phyloP scores from a whole-genome alignment of 1,140 invertebrate genomes.

The Zaprionus inermis region DNA sequence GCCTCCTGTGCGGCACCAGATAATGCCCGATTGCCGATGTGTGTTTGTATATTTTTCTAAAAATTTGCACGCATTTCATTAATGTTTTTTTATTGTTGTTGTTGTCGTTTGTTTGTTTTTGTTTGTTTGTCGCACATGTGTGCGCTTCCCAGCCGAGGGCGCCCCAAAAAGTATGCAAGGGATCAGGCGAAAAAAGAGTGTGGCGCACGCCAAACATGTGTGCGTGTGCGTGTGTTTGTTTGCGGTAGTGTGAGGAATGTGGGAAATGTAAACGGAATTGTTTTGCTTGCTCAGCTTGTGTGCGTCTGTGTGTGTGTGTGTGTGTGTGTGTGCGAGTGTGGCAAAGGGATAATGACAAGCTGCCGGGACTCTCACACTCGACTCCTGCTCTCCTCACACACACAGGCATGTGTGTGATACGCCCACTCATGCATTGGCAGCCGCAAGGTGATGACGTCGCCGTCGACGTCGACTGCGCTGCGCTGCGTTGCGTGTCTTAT shows the following conservation, averaged over 20 bases:
- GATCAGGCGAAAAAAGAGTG: conserved; percentile 62
- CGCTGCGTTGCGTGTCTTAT: conserved; percentile 77
- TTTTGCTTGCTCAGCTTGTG: conserved; percentile 69
- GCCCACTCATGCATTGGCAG: conserved; percentile 47
- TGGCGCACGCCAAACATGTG: conserved; percentile 56
- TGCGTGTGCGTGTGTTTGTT: conserved; percentile 9
- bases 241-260: conserved; percentile 49
- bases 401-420: not conserved
- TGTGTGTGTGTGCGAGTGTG: conserved; percentile 58
- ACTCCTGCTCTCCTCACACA: conserved; percentile 12
- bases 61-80: conserved; percentile 81
- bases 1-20: conserved; percentile 64
- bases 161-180: conserved; percentile 73
- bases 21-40: conserved; percentile 58
- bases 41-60: conserved; percentile 80
- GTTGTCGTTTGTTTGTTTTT: conserved; percentile 57
- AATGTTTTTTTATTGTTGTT: conserved; percentile 49
- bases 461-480: conserved; percentile 39
- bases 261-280: conserved; percentile 82
- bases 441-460: conserved; percentile 56
- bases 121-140: conserved; percentile 76
- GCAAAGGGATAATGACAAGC: conserved; percentile 79
- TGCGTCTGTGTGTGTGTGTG: conserved; percentile 57
- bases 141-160: conserved; percentile 68
- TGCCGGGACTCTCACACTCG: conserved; percentile 29